Evolutionary conservation across 1,140 invertebrate species (phyloP).

Genomic region (Heliconius hewitsoni): DNA sequence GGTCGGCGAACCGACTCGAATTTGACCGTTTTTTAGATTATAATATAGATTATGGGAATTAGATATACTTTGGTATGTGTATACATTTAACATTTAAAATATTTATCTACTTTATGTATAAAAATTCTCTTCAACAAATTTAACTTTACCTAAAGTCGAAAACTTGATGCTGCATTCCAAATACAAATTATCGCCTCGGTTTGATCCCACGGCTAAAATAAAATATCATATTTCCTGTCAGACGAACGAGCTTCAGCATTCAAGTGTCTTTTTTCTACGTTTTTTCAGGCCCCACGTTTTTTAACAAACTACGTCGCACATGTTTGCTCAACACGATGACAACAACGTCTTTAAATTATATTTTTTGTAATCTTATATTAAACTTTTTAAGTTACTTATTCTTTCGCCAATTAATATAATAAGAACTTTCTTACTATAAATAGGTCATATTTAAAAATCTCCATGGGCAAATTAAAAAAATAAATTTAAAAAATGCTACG

Average conservation of each 20-base stretch:
- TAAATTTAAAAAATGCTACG: too few species aligned
- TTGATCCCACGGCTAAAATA: conserved; percentile 80
- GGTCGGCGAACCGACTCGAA: too few species aligned
- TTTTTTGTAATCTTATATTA: conserved; percentile 56
- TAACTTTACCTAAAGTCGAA: conserved; percentile 58
- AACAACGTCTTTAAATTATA: conserved; percentile 52
- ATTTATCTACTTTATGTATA: too few species aligned
- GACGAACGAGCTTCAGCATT: conserved; percentile 68
- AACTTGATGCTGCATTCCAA: conserved; percentile 67
- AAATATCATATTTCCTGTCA: conserved; percentile 81
- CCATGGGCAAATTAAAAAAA: too few species aligned
- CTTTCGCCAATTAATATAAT: neutral
- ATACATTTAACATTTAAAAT: too few species aligned
- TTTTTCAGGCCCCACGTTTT: conserved; percentile 69
- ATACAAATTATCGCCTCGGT: conserved; percentile 77
- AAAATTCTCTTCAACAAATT: too few species aligned
- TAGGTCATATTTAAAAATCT: too few species aligned
- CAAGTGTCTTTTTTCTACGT: conserved; percentile 65
- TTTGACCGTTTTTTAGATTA: too few species aligned
- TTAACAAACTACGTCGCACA: conserved; percentile 75
- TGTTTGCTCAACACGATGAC: conserved; percentile 67
- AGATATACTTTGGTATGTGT: too few species aligned
- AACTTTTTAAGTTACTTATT: neutral
- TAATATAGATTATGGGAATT: too few species aligned
- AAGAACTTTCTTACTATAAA: neutral